Evolutionary conservation across 2,888 invertebrate species (phyloP).

Genomic region (Cheiracanthium punctorium): DNA sequence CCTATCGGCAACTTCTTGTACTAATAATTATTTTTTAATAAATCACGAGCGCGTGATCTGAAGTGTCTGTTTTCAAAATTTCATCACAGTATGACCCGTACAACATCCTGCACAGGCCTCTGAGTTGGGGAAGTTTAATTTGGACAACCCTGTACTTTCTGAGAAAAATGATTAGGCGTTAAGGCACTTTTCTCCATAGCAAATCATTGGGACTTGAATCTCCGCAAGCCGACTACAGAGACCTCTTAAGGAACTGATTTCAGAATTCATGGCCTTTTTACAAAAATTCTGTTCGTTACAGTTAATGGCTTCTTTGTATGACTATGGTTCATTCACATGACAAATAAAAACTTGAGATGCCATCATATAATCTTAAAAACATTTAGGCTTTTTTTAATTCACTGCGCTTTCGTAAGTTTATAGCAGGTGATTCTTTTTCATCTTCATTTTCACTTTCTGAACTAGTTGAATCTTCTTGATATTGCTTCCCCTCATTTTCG

Average conservation of each 20-base stretch:
- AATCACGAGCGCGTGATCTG: too few species aligned
- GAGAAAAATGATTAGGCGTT: too few species aligned
- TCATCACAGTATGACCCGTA: too few species aligned
- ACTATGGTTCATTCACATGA: constrained; percentile 22
- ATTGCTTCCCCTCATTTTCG: not conserved
- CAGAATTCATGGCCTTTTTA: constrained; percentile 41
- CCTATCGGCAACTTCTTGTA: too few species aligned
- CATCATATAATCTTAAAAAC: constrained; percentile 36
- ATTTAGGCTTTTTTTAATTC: constrained; percentile 9
- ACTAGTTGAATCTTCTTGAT: not conserved
- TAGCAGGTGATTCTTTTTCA: not conserved
- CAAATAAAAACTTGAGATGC: constrained; percentile 14
- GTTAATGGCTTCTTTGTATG: constrained; percentile 42
- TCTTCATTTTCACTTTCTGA: not conserved
- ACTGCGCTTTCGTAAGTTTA: constrained; percentile 17
- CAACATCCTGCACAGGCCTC: too few species aligned
- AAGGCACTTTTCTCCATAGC: too few species aligned
- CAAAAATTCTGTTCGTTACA: constrained; percentile 29
- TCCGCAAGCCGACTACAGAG: too few species aligned
- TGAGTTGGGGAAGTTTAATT: too few species aligned
- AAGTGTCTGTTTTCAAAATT: too few species aligned
- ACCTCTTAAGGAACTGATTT: constrained; percentile 60
- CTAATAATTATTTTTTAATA: too few species aligned
- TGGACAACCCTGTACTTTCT: too few species aligned
- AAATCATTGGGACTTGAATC: too few species aligned